Evolutionary conservation across 2,888 invertebrate genomes (phyloP), one percentile per base, ranked within the genome.

Genomic region (Drosophila phalerata): DNA sequence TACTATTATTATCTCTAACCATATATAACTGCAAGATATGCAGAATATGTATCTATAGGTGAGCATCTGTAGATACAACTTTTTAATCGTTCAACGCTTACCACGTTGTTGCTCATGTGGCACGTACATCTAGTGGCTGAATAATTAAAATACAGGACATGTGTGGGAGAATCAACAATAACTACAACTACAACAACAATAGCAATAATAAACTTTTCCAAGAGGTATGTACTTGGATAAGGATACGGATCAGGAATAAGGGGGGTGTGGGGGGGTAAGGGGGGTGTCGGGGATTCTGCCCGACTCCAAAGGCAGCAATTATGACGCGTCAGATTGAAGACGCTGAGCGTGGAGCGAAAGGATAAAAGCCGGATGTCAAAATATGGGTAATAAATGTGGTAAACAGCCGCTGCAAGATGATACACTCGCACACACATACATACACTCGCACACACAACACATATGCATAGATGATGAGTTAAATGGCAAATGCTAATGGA

Each of bases 281-380:
- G 22, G 56, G 37, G n/a, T 48, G 43, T 38, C n/a, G n/a, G n/a
- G n/a, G n/a, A 34, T 49, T 28, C 38, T 34, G 56, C 52, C 65
- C 58, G 61, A 47, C 49, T 60, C 77, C 63, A 61, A 49, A 73
- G 82, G 83, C 83, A 67, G 70, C 84, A 88, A 85, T 84, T 84
- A 80, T 68, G 43, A 53, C 60, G 68, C 80, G 60, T 51, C 63
- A 45, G 70, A 43, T 66, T 70, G 67, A 19, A 32, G 73, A 55
- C 30, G 61, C 61, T 56, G 63, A 52, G 40, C 42, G 30, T 43
- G 78, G 65, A 70, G 79, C 78, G 77, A 89, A 87, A 89, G 86
- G 86, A 87, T 87, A 87, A 88, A 88, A 87, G 86, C 89, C 88
- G 86, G 89, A 87, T 81, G 88, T 68, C 83, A 69, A 74, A 85